These are phyloP conservation scores for Aleadryas rufinucha DNA, from an alignment of 2,113 vertebrate species.

Conservation along the genomic window DNA sequence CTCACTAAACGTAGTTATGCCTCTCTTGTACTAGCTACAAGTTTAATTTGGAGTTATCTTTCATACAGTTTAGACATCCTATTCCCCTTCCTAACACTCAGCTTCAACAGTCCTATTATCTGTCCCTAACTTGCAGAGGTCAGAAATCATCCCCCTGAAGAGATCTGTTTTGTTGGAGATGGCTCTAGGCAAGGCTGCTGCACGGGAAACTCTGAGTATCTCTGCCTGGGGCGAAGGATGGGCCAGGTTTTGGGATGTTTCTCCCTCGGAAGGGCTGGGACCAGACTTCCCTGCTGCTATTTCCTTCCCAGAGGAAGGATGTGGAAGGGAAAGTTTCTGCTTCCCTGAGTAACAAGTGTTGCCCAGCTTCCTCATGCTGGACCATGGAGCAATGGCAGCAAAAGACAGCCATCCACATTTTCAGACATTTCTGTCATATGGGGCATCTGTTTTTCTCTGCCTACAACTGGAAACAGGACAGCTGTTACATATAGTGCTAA, in stretches of 20 bases:
- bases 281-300: background rate
- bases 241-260: background rate
- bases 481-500: background rate
- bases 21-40: background rate
- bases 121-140: background rate
- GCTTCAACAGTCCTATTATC: background rate
- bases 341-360: background rate
- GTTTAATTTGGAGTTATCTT: background rate
- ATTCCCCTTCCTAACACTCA: background rate
- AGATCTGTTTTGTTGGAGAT: background rate
- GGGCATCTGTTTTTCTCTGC: background rate
- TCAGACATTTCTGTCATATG: background rate
- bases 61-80: background rate
- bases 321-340: background rate
- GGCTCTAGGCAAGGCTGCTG: background rate
- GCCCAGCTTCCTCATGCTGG: background rate
- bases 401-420: background rate
- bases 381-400: background rate
- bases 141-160: background rate
- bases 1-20: background rate
- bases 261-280: background rate
- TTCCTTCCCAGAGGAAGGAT: background rate
- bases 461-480: background rate
- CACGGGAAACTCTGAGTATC: background rate
- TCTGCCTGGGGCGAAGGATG: background rate